Evolutionary conservation across 2,113 vertebrate genomes (phyloP), one percentile per base, ranked within the genome.

Genomic region (Atrichornis clamosus): DNA sequence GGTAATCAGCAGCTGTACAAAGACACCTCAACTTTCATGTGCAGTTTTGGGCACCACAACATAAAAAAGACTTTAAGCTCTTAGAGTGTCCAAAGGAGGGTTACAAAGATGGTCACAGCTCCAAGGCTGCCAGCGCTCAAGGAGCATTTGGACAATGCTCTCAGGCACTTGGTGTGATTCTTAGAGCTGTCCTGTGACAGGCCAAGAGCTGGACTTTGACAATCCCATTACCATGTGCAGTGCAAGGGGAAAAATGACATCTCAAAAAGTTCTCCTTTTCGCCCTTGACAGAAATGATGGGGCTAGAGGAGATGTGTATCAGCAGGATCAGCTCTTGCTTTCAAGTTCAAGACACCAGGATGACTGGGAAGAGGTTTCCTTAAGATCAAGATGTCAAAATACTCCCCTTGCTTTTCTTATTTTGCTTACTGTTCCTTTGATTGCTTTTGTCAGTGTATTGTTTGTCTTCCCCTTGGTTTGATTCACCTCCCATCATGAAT

Each of bases 171-270:
- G 7, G 37, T 37, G 14, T 22, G 37, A 26, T 26, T 59, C 17
- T 35, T 67, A 20, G 52, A 42, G 20, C 17, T 35, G 44, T 32
- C 17, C 44, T 12, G 9, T 59, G 32, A 18, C 0, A 27, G 62
- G 4, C 32, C 32, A 50, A 27, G 21, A 35, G 13, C 0, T 22
- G 21, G 37, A 24, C 18, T 77, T 37, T 6, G 21, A 42, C 0
- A 0, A 59, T 32, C 39, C 37, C 11, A 21, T 5, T 69, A 17
- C 28, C 6, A 30, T 2, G 4, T 1, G 1, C 14, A n/a, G 1
- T 3, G 11, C 20, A 74, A 56, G 69, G 26, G 26, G 23, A 83
- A 33, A 72, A 87, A 33, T 1, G 30, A 26, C 30, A 67, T 32
- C 24, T 37, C 42, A 37, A 39, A 50, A 30, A 7, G 11, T 30